Percentiles rank a stretch among this genome's conserved stretches.
Evolutionary conservation across 2,113 vertebrate species (phyloP).

Genomic region (Phodopus roborovskii): DNA sequence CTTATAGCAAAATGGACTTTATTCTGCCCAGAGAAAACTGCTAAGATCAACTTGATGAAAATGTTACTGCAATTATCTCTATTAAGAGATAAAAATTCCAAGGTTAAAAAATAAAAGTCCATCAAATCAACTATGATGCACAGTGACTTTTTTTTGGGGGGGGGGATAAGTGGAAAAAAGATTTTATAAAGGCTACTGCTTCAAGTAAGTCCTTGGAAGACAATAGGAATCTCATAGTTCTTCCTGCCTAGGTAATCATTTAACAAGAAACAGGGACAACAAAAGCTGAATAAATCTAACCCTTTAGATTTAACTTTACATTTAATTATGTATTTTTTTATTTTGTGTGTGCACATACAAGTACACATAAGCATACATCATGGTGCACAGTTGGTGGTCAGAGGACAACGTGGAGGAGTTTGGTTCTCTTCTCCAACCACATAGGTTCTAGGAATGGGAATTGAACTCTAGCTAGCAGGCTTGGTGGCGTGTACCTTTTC

Average conservation of each 20-base stretch:
- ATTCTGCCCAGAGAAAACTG: background rate
- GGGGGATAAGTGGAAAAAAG: background rate
- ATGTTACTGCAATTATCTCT: background rate
- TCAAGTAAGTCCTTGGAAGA: background rate
- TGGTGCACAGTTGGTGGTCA: background rate
- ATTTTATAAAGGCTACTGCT: background rate
- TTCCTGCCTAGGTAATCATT: background rate
- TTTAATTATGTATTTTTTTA: background rate
- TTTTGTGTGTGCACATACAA: background rate
- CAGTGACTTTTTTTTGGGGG: background rate
- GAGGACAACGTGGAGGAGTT: background rate
- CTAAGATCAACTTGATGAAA: background rate
- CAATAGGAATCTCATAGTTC: background rate
- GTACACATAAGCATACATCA: background rate
- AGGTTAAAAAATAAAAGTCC: background rate
- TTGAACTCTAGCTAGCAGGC: too few relatives aligned
- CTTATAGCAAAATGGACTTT: background rate
- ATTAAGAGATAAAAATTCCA: slow-evolving; percentile 12
- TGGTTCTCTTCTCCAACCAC: background rate
- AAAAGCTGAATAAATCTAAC: background rate
- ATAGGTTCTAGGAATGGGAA: too few relatives aligned
- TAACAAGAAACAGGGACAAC: background rate
- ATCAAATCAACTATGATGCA: background rate
- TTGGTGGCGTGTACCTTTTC: background rate
- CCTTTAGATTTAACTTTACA: background rate